phyloP scores from a whole-genome alignment of 2,113 vertebrate species.

The Aptenodytes patagonicus region DNA sequence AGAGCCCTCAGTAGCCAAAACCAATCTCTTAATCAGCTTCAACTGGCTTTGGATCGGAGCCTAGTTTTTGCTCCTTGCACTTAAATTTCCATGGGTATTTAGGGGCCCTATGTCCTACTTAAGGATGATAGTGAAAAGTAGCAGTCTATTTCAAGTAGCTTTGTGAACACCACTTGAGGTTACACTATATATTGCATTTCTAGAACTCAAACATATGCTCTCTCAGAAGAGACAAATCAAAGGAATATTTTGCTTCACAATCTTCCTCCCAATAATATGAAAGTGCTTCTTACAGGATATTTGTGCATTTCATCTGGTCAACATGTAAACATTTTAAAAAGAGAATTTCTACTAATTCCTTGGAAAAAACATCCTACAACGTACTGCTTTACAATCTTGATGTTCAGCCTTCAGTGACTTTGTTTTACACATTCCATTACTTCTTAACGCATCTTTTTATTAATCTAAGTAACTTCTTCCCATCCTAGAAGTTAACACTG shows the following conservation, averaged over 20 bases:
- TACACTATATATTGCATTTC: background rate
- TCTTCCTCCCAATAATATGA: background rate
- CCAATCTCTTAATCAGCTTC: constrained; percentile 35
- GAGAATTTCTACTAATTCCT: background rate
- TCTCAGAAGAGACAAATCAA: background rate
- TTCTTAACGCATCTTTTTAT: background rate
- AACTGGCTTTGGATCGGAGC: background rate
- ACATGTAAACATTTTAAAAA: background rate
- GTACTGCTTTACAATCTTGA: background rate
- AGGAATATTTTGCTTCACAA: background rate
- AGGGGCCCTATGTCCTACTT: constrained; percentile 18
- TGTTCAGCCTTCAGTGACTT: background rate
- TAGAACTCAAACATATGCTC: background rate
- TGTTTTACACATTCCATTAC: background rate
- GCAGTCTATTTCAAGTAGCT: constrained; percentile 1
- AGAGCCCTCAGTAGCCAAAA: background rate
- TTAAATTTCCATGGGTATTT: constrained; percentile 30
- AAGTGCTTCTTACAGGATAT: background rate
- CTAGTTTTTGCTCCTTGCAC: background rate
- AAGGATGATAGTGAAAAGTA: background rate
- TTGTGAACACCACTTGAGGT: background rate
- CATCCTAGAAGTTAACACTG: background rate
- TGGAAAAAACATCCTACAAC: background rate
- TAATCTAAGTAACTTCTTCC: background rate
- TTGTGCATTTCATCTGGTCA: background rate